Base-by-base conservation (phyloP, 2,113 vertebrate genomes). In the Macquaria australasica region DNA sequence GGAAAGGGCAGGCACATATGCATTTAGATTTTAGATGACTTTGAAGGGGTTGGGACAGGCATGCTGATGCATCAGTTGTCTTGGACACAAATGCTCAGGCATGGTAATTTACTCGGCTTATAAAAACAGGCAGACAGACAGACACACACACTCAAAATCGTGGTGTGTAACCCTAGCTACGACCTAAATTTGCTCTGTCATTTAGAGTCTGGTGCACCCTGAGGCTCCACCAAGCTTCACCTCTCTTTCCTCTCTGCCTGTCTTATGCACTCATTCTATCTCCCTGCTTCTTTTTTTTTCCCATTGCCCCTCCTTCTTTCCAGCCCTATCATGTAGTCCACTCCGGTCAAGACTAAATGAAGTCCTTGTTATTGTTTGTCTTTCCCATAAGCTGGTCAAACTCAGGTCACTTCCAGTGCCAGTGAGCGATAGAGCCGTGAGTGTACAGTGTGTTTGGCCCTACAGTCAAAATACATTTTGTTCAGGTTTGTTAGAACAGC, bases 151-250 rank as follows among this genome's bases (percentile, higher is more conserved):
- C 58, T 82, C 21, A 48, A 78, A 59, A 64, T 31, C 1, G 23
- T 60, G 12, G 58, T 21, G 51, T 50, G 56, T 59, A 56, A 58
- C 50, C 25, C 31, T 78, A 8, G 5, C 50, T n/a, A 11, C 3
- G 45, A 68, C 80, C 77, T 28, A 86, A 79, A 86, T 82, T 45
- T 88, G 48, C 75, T 84, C 37, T 75, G 60, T 81, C 82, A 76
- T 73, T 64, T 73, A 55, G 83, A 59, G 31, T 78, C 80, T 79
- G 56, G 56, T 63, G 58, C 0, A 0, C 55, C 77, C 77, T 23
- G 41, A 62, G 74, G 79, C 73, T 39, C 23, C 37, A 18, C 87
- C 23, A 4, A 73, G 69, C 58, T 59, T 60, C 41, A 51, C 39
- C 80, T 50, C 58, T 37, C 67, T 28, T n/a, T 60, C 68, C 15